A percentile compares a stretch with the other conserved stretches of the same genome.
Evolutionary conservation across 2,888 invertebrate species (phyloP).

Genomic region (Drosophila antonietae): DNA sequence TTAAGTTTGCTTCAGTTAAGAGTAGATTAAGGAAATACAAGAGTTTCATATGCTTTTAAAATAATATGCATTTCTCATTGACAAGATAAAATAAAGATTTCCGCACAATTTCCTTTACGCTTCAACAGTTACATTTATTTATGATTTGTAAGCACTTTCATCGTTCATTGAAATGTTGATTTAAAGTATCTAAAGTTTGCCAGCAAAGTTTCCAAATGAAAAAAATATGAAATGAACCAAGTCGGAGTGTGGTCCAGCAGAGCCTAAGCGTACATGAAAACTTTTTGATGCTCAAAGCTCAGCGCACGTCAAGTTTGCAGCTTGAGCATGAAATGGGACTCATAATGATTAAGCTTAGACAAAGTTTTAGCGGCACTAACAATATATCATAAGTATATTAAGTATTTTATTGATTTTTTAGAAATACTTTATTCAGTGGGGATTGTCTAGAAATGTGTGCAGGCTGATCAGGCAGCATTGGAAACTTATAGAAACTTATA

Average conservation of each 20-base stretch:
- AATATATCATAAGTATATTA: conserved; percentile 3
- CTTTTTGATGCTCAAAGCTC: neutral
- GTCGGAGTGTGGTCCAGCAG: neutral
- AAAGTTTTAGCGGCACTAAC: conserved; percentile 1
- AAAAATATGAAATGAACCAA: conserved; percentile 1
- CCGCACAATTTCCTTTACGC: neutral
- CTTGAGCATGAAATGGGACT: neutral
- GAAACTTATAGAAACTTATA: neutral
- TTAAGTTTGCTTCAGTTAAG: neutral
- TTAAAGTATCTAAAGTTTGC: conserved; percentile 1
- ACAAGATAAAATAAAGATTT: neutral
- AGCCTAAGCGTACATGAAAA: conserved; percentile 5
- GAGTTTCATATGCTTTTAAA: neutral
- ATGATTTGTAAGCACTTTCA: conserved; percentile 4
- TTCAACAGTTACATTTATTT: conserved; percentile 1
- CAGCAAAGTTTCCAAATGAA: conserved; percentile 2
- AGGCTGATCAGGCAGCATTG: neutral
- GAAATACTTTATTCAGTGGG: no score
- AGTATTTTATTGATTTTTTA: conserved; percentile 4
- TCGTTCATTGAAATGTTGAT: neutral
- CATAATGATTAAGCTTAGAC: conserved; percentile 3
- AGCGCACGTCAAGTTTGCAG: neutral
- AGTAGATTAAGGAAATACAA: no score
- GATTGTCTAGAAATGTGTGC: neutral
- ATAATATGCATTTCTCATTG: neutral